phyloP scores from a whole-genome alignment of 2,888 invertebrate genomes.

The Monopis laevigella region DNA sequence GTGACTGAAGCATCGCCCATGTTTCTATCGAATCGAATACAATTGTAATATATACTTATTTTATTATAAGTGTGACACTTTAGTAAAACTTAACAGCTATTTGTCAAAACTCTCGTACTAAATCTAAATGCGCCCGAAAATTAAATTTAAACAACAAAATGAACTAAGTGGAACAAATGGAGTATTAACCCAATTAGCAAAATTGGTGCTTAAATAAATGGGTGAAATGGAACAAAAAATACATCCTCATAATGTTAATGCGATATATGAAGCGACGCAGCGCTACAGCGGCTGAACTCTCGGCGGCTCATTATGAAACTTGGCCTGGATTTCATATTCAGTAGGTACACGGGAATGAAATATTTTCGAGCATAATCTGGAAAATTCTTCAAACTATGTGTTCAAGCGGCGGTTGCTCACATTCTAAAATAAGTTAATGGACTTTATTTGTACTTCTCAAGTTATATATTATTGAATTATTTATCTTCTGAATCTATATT shows the following conservation, averaged over 20 bases:
- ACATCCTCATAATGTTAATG: constrained; percentile 7
- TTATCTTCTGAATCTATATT: too few relatives aligned
- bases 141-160: background rate
- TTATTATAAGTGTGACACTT: too few relatives aligned
- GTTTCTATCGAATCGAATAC: too few relatives aligned
- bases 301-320: constrained; percentile 9
- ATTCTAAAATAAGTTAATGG: too few relatives aligned
- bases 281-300: constrained; percentile 7
- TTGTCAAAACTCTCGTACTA: too few relatives aligned
- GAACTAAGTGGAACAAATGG: too few relatives aligned
- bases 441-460: too few relatives aligned
- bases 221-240: constrained; percentile 3
- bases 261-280: constrained; percentile 7
- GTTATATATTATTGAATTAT: too few relatives aligned
- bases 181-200: constrained; percentile 6
- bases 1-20: too few relatives aligned
- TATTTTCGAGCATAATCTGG: constrained; percentile 7
- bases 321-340: constrained; percentile 8
- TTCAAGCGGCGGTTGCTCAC: too few relatives aligned
- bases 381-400: constrained; percentile 6
- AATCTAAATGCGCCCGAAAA: background rate
- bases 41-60: too few relatives aligned
- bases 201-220: constrained; percentile 3
- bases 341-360: constrained; percentile 2
- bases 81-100: too few relatives aligned